phyloP scores from a whole-genome alignment of 2,888 invertebrate genomes.

The Eucriotettix oculatus region DNA sequence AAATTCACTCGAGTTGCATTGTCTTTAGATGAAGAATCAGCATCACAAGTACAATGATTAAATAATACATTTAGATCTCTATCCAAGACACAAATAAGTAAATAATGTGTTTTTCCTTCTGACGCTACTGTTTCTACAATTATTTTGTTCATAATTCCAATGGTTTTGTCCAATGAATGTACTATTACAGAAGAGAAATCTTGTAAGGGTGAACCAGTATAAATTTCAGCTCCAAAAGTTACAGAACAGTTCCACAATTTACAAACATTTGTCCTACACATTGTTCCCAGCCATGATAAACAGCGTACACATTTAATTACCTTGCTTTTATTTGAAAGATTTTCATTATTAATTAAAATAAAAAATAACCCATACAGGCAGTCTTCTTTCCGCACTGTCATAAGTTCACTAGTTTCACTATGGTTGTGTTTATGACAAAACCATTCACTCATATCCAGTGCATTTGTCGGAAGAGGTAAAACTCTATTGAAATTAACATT shows the following conservation, averaged over 20 bases:
- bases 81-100: slow-evolving; percentile 45
- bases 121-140: slow-evolving; percentile 33
- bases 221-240: slow-evolving; percentile 21
- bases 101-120: slow-evolving; percentile 29
- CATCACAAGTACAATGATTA: slow-evolving; percentile 6
- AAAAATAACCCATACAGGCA: slow-evolving; percentile 39
- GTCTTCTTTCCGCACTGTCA: slow-evolving; percentile 31
- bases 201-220: slow-evolving; percentile 15
- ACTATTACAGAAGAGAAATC: slow-evolving; percentile 37
- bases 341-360: slow-evolving; percentile 29
- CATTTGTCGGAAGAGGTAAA: slow-evolving; percentile 41
- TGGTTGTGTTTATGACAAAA: slow-evolving; percentile 40
- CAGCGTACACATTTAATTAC: slow-evolving; percentile 35
- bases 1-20: slow-evolving; percentile 22
- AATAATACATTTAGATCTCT: slow-evolving; percentile 35
- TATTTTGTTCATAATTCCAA: slow-evolving; percentile 36
- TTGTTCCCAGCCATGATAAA: slow-evolving; percentile 37
- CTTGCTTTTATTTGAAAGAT: slow-evolving; percentile 19
- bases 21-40: neutral
- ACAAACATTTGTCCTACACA: slow-evolving; percentile 20
- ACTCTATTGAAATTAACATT: slow-evolving; percentile 35
- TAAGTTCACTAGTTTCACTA: slow-evolving; percentile 14
- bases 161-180: slow-evolving; percentile 32
- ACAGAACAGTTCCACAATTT: slow-evolving; percentile 42
- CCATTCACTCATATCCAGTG: slow-evolving; percentile 44